These are phyloP conservation scores for Orientallactaga sibirica DNA, from an alignment of 2,797 vertebrate genomes.

Conservation along the genomic window DNA sequence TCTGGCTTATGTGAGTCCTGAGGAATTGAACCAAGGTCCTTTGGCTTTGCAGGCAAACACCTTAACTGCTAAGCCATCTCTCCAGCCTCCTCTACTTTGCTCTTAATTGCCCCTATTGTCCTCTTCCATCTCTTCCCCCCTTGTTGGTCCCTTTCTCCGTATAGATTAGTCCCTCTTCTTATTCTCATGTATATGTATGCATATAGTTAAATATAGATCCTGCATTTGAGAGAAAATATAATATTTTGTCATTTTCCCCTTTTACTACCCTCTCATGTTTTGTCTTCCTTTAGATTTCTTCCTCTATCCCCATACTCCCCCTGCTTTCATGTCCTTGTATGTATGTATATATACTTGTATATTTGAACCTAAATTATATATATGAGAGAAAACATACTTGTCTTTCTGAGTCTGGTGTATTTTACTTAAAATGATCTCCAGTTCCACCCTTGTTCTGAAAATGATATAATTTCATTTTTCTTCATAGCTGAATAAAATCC, in stretches of 20 bases:
- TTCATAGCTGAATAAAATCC: not conserved
- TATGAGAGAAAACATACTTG: not conserved
- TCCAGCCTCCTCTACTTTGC: not conserved
- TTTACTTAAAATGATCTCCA: not conserved
- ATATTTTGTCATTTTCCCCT: no score
- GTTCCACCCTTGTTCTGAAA: not conserved
- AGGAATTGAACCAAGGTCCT: no score
- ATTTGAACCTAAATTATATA: no score
- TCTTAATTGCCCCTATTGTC: not conserved
- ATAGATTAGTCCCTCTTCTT: not conserved
- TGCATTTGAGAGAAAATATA: not conserved
- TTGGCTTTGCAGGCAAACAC: no score
- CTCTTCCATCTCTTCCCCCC: not conserved
- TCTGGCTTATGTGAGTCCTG: no score
- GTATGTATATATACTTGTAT: not conserved
- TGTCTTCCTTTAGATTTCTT: not conserved
- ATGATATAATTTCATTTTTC: not conserved
- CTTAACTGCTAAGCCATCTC: no score
- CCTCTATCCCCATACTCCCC: not conserved
- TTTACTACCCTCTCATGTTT: not conserved
- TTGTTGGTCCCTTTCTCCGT: not conserved
- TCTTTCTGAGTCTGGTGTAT: not conserved
- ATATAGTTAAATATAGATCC: not conserved
- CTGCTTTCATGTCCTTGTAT: not conserved
- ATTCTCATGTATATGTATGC: not conserved